Evolutionary conservation across 1,140 invertebrate species (phyloP).

Genomic region (Tetragnatha versicolor): DNA sequence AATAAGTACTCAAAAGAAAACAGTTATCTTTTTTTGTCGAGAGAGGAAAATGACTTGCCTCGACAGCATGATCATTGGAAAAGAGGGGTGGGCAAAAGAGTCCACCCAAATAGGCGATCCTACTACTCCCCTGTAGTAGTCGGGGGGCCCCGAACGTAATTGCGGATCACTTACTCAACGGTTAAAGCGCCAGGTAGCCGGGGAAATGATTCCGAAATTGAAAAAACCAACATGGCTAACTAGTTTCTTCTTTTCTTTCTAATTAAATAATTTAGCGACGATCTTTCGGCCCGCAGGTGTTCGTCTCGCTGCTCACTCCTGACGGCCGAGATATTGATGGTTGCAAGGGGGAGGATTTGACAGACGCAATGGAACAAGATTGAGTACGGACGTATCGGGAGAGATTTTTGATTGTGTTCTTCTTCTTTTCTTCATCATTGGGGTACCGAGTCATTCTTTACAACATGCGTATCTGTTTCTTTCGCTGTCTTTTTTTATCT

Average conservation of each 20-base stretch:
- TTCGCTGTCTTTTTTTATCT: slow-evolving; percentile 7
- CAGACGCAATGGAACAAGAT: slow-evolving; percentile 51
- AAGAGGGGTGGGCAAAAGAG: background rate
- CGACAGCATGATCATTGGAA: slow-evolving; percentile 8
- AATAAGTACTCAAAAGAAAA: slow-evolving; percentile 48
- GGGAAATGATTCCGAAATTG: slow-evolving; percentile 34
- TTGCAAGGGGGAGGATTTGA: slow-evolving; percentile 46
- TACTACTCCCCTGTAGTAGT: no score
- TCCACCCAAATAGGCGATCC: slow-evolving; percentile 1
- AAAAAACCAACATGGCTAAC: slow-evolving; percentile 50
- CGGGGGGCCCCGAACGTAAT: slow-evolving; percentile 16
- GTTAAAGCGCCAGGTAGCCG: slow-evolving; percentile 15
- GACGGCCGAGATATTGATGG: slow-evolving; percentile 44
- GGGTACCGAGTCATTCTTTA: slow-evolving; percentile 37
- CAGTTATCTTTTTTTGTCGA: slow-evolving; percentile 7
- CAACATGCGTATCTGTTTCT: background rate
- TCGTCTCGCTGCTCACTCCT: slow-evolving; percentile 35
- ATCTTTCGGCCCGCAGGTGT: slow-evolving; percentile 35
- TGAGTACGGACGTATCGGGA: slow-evolving; percentile 24
- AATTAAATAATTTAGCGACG: slow-evolving; percentile 51
- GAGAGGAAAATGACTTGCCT: background rate
- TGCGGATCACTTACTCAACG: slow-evolving; percentile 51
- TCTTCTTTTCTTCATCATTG: slow-evolving; percentile 25
- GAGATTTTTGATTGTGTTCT: slow-evolving; percentile 36
- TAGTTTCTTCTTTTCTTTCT: slow-evolving; percentile 41